Conservation (phyloP, 2,797 vertebrate species). For the Coracias cyanogaster region DNA sequence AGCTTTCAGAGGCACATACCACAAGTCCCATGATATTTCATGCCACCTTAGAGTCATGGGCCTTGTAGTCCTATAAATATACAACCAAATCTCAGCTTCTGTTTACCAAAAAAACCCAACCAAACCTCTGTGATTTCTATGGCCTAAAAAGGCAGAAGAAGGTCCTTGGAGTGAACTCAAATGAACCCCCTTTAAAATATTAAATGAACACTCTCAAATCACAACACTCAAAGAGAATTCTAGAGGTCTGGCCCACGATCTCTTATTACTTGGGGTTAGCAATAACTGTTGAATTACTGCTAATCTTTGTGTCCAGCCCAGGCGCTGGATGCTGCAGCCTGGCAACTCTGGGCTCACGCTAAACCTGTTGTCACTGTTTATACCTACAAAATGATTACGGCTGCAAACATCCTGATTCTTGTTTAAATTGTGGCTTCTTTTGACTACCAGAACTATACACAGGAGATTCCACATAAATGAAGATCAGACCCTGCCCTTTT, state of each 20-base stretch:
- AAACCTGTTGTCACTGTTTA: constrained; percentile 20
- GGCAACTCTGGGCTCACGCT: neutral
- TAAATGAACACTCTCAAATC: neutral
- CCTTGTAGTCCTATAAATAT: constrained; percentile 28
- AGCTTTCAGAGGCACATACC: constrained; percentile 21
- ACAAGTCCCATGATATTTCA: constrained; percentile 27
- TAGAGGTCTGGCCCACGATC: neutral
- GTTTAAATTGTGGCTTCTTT: constrained; percentile 32
- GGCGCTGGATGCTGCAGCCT: neutral
- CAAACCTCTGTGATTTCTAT: too few relatives aligned
- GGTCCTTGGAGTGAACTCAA: neutral
- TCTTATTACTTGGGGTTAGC: neutral
- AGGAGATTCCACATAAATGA: neutral
- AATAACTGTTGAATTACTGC: neutral
- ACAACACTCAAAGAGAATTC: neutral
- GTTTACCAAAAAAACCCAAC: neutral
- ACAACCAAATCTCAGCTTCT: constrained; percentile 11
- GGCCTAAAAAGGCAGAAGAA: constrained; percentile 50
- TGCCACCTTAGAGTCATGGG: constrained; percentile 17
- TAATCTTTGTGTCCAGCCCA: neutral
- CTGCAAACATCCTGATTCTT: neutral
- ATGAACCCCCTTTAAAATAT: neutral
- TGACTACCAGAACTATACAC: neutral
- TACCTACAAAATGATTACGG: neutral
- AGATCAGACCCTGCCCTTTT: neutral